These are phyloP conservation scores for Matsumyia berberina DNA, from an alignment of 2,888 invertebrate genomes.

Conservation along the genomic window DNA sequence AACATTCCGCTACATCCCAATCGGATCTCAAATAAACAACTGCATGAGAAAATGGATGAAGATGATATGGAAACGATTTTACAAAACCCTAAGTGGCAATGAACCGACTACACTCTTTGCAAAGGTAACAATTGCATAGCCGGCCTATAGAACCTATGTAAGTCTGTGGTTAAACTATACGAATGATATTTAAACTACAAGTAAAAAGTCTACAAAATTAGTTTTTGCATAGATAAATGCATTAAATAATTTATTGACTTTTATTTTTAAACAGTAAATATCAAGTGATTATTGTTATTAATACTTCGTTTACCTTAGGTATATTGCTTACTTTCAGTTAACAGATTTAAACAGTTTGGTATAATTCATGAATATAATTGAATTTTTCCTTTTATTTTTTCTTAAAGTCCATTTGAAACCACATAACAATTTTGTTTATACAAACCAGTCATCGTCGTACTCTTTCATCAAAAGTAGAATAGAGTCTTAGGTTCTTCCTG, in stretches of 20 bases:
- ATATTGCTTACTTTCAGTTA: slow-evolving; percentile 26
- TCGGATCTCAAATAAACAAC: no score
- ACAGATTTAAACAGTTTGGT: slow-evolving; percentile 14
- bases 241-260: slow-evolving; percentile 12
- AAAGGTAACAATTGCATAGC: no score
- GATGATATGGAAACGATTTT: no score
- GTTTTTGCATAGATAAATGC: slow-evolving; percentile 23
- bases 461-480: background rate
- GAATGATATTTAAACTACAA: no score
- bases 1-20: no score
- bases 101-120: no score
- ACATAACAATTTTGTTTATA: slow-evolving; percentile 42
- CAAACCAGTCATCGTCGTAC: slow-evolving; percentile 34
- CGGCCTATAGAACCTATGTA: no score
- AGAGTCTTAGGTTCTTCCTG: slow-evolving; percentile 78
- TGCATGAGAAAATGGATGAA: no score
- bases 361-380: slow-evolving; percentile 32
- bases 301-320: slow-evolving; percentile 12
- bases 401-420: slow-evolving; percentile 61
- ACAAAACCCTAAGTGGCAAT: no score
- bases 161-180: no score
- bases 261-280: slow-evolving; percentile 27
- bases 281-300: background rate
- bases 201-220: no score
- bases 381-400: slow-evolving; percentile 4